A percentile compares a stretch with the other conserved stretches of the same genome.
These are phyloP conservation scores for Silurus asotus DNA, from an alignment of 2,113 vertebrate genomes.

Conservation along the genomic window DNA sequence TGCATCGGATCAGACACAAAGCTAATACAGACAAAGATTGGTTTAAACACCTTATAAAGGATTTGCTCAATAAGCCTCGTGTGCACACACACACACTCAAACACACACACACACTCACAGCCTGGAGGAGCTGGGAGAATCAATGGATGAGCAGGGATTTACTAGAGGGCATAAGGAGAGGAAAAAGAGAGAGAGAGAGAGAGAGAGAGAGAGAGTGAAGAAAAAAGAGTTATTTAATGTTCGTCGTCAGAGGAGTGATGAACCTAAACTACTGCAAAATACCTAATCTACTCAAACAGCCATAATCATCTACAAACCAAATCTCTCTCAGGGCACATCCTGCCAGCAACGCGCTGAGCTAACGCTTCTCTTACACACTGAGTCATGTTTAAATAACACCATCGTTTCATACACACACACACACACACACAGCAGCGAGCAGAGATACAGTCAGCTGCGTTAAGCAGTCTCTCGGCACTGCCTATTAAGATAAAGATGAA, in stretches of 20 bases:
- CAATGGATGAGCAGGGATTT: conserved; percentile 71
- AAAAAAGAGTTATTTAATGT: conserved; percentile 66
- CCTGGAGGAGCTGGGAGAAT: conserved; percentile 65
- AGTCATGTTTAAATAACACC: conserved; percentile 35
- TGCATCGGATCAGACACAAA: conserved; percentile 54
- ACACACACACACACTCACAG: conserved; percentile 26
- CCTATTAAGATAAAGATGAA: conserved; percentile 26
- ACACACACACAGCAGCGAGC: neutral
- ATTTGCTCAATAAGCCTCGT: conserved; percentile 72
- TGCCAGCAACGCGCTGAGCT: conserved; percentile 50
- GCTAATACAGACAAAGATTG: conserved; percentile 63
- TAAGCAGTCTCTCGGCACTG: conserved; percentile 15
- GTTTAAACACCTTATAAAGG: conserved; percentile 71
- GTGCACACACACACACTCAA: conserved; percentile 32
- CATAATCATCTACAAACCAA: conserved; percentile 63
- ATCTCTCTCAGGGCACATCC: conserved; percentile 62
- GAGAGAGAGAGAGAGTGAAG: neutral
- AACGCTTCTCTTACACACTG: conserved; percentile 24
- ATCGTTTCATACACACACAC: conserved; percentile 10
- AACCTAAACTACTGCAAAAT: conserved; percentile 50
- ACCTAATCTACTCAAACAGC: conserved; percentile 51
- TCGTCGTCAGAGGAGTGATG: conserved; percentile 63
- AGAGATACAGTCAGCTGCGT: conserved; percentile 16
- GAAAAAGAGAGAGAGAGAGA: neutral
- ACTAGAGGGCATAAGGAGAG: conserved; percentile 55